Conservation (phyloP, 64 coral and sea anemone genomes). For the Montipora foliosa region DNA sequence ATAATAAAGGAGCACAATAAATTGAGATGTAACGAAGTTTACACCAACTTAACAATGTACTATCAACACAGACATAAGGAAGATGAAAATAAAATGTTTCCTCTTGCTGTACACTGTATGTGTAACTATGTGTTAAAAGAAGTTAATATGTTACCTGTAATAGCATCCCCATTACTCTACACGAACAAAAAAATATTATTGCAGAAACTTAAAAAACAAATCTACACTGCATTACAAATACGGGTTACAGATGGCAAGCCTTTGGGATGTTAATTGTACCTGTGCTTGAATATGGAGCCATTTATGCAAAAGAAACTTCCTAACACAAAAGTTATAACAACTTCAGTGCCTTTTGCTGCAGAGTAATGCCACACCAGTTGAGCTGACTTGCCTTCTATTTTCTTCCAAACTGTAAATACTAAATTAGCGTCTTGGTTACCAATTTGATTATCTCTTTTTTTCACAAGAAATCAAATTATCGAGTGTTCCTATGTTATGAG, state of each 20-base stretch:
- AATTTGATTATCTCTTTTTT: background rate
- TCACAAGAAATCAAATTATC: background rate
- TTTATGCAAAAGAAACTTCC: no score
- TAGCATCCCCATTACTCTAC: background rate
- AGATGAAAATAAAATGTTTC: no score
- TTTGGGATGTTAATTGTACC: no score
- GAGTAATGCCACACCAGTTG: background rate
- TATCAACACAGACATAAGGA: no score
- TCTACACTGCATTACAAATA: background rate
- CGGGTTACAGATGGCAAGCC: no score
- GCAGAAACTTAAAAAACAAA: background rate
- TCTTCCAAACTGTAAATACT: background rate
- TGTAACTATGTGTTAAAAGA: no score
- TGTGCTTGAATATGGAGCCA: background rate
- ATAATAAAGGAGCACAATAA: no score
- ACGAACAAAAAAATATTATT: background rate
- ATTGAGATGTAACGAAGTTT: no score
- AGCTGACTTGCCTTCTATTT: background rate
- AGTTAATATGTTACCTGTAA: background rate
- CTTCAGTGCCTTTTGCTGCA: background rate
- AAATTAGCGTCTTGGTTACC: background rate
- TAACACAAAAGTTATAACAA: no score
- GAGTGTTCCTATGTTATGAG: background rate
- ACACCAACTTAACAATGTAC: no score
- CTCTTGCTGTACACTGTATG: no score